These are phyloP conservation scores for Bombus turneri DNA, from an alignment of 1,140 invertebrate genomes.

Conservation along the genomic window DNA sequence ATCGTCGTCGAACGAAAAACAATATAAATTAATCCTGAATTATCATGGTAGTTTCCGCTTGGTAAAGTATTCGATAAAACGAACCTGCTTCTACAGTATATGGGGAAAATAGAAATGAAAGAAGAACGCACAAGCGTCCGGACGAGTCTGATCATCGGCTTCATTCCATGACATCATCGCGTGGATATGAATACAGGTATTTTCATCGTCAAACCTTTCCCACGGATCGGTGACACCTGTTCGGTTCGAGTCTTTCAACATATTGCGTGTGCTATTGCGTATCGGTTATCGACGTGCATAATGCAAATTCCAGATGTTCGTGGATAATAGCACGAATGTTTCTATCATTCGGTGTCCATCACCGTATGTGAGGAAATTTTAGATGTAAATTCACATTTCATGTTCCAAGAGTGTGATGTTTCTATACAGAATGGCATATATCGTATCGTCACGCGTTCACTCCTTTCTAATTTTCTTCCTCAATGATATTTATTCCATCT, in stretches of 20 bases:
- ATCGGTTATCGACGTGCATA: neutral
- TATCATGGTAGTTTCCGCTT: neutral
- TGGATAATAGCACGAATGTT: neutral
- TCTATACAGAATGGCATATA: neutral
- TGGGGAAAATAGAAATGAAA: neutral
- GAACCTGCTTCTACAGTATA: neutral
- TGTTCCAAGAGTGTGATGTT: neutral
- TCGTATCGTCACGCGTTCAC: neutral
- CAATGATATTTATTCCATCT: too few species aligned
- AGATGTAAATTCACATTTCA: neutral
- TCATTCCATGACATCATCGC: slow-evolving; percentile 2
- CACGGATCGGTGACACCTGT: slow-evolving; percentile 44
- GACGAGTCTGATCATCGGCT: neutral
- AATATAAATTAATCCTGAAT: neutral
- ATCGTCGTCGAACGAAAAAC: neutral
- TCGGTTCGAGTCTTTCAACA: slow-evolving; percentile 23
- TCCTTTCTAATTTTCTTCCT: neutral
- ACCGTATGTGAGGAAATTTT: slow-evolving; percentile 15
- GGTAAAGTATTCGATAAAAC: neutral
- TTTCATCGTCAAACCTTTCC: slow-evolving; percentile 26
- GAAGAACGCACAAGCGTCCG: neutral
- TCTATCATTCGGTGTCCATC: neutral
- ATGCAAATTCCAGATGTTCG: slow-evolving; percentile 3
- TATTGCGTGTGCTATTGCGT: slow-evolving; percentile 6
- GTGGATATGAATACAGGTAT: neutral